Evolutionary conservation across 1,140 invertebrate genomes (phyloP).

Genomic region (Harlomillsia oculata): DNA sequence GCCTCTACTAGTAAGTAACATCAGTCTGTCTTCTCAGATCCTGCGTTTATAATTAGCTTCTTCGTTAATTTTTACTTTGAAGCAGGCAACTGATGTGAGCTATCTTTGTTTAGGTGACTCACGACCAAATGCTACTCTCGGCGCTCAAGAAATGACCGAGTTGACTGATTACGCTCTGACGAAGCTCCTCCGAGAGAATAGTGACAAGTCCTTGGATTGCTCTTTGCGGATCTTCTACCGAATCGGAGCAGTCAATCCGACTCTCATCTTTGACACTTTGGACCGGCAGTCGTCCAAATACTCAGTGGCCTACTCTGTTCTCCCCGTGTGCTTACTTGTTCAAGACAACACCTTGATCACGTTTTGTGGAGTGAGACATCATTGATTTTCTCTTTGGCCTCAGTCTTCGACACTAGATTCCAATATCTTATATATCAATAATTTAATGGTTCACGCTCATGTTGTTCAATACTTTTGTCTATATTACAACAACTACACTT

Average conservation of each 20-base stretch:
- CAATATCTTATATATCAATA: neutral
- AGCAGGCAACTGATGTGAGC: too few relatives aligned
- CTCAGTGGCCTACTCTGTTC: constrained; percentile 46
- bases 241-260: constrained; percentile 48
- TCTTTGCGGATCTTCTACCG: constrained; percentile 65
- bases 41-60: neutral
- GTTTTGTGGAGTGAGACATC: constrained; percentile 57
- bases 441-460: neutral
- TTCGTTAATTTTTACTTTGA: neutral
- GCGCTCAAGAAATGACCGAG: constrained; percentile 52
- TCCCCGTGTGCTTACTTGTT: constrained; percentile 66
- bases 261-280: constrained; percentile 47
- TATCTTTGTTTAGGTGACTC: too few relatives aligned
- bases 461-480: neutral
- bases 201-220: constrained; percentile 46
- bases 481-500: neutral
- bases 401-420: too few relatives aligned
- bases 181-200: constrained; percentile 56
- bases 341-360: constrained; percentile 67
- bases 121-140: constrained; percentile 47
- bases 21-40: neutral
- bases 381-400: constrained; percentile 37
- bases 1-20: constrained; percentile 54
- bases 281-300: constrained; percentile 42
- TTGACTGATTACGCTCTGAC: constrained; percentile 60